Conservation (phyloP, 2,888 invertebrate genomes). For the Antheraea assamensis region DNA sequence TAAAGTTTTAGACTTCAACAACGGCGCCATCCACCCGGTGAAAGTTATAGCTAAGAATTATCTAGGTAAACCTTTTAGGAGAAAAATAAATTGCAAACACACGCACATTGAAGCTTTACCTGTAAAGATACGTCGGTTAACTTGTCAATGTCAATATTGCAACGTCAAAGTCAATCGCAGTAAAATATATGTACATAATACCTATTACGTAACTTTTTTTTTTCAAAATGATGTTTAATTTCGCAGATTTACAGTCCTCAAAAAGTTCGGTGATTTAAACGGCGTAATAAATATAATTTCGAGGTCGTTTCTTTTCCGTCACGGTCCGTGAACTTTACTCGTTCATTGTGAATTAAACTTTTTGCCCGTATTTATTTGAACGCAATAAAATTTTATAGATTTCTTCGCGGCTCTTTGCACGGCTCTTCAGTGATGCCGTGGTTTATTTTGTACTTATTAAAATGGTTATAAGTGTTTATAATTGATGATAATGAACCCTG, state of each 20-base stretch:
- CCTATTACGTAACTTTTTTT: not conserved
- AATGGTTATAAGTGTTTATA: not conserved
- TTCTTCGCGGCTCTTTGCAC: slow-evolving; percentile 3
- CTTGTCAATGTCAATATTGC: not conserved
- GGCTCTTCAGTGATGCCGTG: not conserved
- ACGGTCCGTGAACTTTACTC: not conserved
- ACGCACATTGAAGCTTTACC: too few species aligned
- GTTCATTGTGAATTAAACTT: slow-evolving; percentile 7
- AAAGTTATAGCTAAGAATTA: too few species aligned
- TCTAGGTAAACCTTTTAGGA: too few species aligned
- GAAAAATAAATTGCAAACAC: too few species aligned
- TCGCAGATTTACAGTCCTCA: not conserved
- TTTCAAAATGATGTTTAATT: not conserved
- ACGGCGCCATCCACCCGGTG: too few species aligned
- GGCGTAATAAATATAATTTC: slow-evolving; percentile 11
- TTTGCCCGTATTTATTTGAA: not conserved
- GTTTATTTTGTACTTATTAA: not conserved
- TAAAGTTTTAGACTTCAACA: too few species aligned
- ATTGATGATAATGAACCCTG: not conserved
- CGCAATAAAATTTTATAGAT: not conserved
- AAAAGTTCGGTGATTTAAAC: slow-evolving; percentile 6
- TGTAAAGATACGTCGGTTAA: not conserved
- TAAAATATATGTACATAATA: not conserved
- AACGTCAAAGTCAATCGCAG: not conserved
- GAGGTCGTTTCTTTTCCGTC: slow-evolving; percentile 1